phyloP scores from a whole-genome alignment of 1,140 invertebrate genomes.

The Neomicropteryx cornuta region DNA sequence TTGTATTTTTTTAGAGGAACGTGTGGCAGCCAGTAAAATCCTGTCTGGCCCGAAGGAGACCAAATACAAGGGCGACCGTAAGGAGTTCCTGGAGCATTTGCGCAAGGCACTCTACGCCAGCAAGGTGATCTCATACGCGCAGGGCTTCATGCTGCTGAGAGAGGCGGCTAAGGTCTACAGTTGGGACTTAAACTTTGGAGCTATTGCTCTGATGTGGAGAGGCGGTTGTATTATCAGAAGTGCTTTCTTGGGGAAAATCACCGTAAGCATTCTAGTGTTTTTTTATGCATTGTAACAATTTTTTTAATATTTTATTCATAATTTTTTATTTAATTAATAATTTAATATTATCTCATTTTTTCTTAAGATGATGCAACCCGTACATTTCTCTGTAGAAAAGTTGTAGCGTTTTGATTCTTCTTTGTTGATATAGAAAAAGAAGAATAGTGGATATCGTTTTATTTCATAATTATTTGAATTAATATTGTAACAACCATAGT shows the following conservation, averaged over 20 bases:
- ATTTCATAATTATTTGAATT: too few relatives aligned
- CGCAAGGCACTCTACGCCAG: constrained; percentile 88
- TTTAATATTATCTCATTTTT: too few relatives aligned
- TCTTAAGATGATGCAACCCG: too few relatives aligned
- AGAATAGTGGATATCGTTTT: too few relatives aligned
- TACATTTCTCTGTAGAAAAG: too few relatives aligned
- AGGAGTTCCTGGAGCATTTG: constrained; percentile 65
- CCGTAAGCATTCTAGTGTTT: constrained; percentile 23
- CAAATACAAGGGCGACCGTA: constrained; percentile 57
- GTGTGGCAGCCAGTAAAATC: constrained; percentile 67
- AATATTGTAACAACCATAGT: too few relatives aligned
- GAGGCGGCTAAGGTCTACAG: constrained; percentile 82
- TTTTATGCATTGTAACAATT: too few relatives aligned
- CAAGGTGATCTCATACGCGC: constrained; percentile 98
- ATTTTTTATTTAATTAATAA: too few relatives aligned
- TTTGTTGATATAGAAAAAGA: too few relatives aligned
- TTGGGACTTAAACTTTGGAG: constrained; percentile 97
- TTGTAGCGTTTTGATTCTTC: too few relatives aligned
- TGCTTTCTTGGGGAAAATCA: constrained; percentile 94
- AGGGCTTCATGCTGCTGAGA: constrained; percentile 96
- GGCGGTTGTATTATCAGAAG: constrained; percentile 98
- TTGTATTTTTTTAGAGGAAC: constrained; percentile 44
- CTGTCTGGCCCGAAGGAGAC: constrained; percentile 56
- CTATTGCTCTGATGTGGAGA: constrained; percentile 98
- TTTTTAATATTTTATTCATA: too few relatives aligned